Evolutionary conservation across 1,140 invertebrate species (phyloP), one percentile per base, ranked within the genome.

Genomic region (Mesaphorura yosii): DNA sequence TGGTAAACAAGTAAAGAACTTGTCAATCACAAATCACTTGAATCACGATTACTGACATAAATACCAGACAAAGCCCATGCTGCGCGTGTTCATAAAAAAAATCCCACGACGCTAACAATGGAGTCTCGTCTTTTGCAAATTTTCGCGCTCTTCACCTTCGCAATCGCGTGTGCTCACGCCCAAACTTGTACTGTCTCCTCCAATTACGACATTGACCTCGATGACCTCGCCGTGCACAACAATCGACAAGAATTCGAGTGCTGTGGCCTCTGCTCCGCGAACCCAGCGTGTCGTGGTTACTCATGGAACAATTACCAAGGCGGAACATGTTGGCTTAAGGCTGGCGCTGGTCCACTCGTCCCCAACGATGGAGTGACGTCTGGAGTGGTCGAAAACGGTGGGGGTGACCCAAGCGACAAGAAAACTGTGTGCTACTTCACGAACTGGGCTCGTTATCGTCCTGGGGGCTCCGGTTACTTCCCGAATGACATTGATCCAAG

Each of bases 361-460:
- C 34, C 34, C 17, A 17, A 17, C 34, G 34, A 37, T 37, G 34
- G 34, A 34, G 31, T 34, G n/a, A 34, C n/a, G n/a, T 10, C 31
- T 34, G n/a, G n/a, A 34, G n/a, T 34, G n/a, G n/a, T 34, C 10
- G 10, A 34, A 10, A 34, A 34, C 31, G 10, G 31, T n/a, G 10
- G 10, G n/a, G n/a, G 10, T 34, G n/a, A 10, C n/a, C n/a, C 31
- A 44, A 41, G 17, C 19, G 62, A 62, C 2, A 68, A 70, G 4
- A 75, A 75, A 55, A 78, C 91, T 0, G 77, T 89, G 0, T 93
- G 88, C 67, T 91, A 91, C 62, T 75, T 88, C 61, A 87, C 86
- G 1, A 90, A 54, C 61, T 92, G 88, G 88, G 79, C 87, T 0
- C 79, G 86, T 64, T 88, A 89, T 64, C 75, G 88, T 40, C 82